Conservation (phyloP, 2,113 vertebrate genomes). For the Orientallactaga bullata region DNA sequence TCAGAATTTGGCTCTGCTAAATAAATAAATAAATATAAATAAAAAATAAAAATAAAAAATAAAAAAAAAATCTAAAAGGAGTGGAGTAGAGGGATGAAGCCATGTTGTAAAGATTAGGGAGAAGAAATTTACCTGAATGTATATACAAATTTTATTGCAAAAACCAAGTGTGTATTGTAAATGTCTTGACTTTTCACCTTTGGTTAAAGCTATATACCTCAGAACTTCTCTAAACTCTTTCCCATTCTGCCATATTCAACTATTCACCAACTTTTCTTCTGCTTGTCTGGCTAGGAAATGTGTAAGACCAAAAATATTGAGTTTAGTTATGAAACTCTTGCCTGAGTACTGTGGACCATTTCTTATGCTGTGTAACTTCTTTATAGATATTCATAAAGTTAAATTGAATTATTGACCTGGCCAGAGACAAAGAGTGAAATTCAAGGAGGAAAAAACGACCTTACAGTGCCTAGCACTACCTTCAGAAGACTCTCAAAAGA, state of each 20-base stretch:
- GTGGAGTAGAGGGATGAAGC: fast-evolving
- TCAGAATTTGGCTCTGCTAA: conserved; percentile 4
- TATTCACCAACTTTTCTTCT: neutral
- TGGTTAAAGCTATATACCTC: neutral
- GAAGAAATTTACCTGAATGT: neutral
- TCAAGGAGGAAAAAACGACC: neutral
- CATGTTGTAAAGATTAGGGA: neutral
- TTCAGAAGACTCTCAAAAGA: too few species aligned
- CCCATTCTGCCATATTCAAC: neutral
- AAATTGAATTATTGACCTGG: neutral
- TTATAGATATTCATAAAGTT: neutral
- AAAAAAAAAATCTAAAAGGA: neutral
- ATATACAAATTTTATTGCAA: neutral
- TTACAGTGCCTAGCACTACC: too few species aligned
- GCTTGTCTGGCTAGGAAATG: neutral
- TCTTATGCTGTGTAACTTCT: neutral
- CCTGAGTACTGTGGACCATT: neutral
- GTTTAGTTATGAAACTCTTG: neutral
- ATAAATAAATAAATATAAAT: too few species aligned
- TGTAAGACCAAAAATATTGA: neutral
- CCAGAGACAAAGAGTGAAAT: neutral
- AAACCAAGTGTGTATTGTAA: neutral
- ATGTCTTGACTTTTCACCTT: neutral
- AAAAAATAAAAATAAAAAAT: too few species aligned
- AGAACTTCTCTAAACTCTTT: neutral